These are phyloP conservation scores for Sisyra terminalis DNA, from an alignment of 2,888 invertebrate species.

Conservation along the genomic window DNA sequence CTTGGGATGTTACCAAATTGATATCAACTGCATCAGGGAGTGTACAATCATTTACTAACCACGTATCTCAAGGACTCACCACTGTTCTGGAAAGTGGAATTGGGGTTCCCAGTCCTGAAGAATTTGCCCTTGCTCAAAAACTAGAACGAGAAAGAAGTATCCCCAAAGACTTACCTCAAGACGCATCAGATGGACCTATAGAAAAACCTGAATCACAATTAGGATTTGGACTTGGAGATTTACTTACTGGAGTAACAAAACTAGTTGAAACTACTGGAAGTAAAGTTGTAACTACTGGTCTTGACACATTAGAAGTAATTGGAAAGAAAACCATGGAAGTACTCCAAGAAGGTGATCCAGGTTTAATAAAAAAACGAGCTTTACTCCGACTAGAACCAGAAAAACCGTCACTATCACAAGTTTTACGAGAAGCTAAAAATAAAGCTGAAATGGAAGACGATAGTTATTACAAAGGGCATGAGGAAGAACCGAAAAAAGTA, in stretches of 20 bases:
- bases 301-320: conserved; percentile 81
- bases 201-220: neutral
- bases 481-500: conserved; percentile 31
- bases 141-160: conserved; percentile 11
- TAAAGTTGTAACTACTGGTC: conserved; percentile 60
- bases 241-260: conserved; percentile 52
- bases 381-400: conserved; percentile 42
- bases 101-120: conserved; percentile 69
- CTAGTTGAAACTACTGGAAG: conserved; percentile 53
- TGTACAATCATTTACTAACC: conserved; percentile 58
- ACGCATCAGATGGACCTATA: conserved; percentile 1
- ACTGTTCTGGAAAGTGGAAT: conserved; percentile 66
- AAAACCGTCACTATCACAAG: conserved; percentile 45
- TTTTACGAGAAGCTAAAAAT: conserved; percentile 55
- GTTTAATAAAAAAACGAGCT: conserved; percentile 60
- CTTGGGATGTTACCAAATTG: conserved; percentile 60
- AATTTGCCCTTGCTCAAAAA: conserved; percentile 36
- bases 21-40: conserved; percentile 61
- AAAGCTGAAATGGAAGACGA: conserved; percentile 44
- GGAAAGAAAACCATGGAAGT: conserved; percentile 93
- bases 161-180: neutral
- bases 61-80: conserved; percentile 65
- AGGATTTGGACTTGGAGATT: conserved; percentile 38
- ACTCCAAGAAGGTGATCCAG: conserved; percentile 82
- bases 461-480: conserved; percentile 19